phyloP scores from a whole-genome alignment of 2,888 invertebrate genomes.

The Caenorhabditis zanzibari region DNA sequence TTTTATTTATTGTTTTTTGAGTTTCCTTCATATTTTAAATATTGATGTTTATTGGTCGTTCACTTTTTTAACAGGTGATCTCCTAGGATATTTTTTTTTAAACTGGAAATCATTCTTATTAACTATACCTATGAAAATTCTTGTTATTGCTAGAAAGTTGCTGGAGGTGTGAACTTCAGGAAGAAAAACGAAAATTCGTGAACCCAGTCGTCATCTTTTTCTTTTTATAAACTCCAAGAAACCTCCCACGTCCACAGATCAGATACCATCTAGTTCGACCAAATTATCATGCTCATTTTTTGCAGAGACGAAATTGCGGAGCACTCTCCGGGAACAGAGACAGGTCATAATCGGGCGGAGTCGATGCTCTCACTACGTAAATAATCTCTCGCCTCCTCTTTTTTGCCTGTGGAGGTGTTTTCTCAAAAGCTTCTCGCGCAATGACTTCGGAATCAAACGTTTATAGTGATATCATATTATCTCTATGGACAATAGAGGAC shows the following conservation, averaged over 20 bases:
- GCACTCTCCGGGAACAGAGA: slow-evolving; percentile 23
- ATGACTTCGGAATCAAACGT: slow-evolving; percentile 58
- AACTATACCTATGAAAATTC: too few species aligned
- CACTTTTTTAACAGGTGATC: neutral
- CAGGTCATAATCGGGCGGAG: slow-evolving; percentile 59
- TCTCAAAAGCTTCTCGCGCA: slow-evolving; percentile 63
- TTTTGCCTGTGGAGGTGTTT: slow-evolving; percentile 50
- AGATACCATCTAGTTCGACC: slow-evolving; percentile 15
- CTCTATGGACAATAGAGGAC: slow-evolving; percentile 32
- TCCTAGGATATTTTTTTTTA: neutral
- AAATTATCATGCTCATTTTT: slow-evolving; percentile 23
- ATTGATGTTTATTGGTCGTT: neutral
- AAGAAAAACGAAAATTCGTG: neutral
- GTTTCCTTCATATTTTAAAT: neutral
- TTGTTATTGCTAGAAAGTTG: too few species aligned
- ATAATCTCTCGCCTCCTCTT: slow-evolving; percentile 58
- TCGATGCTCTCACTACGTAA: slow-evolving; percentile 63
- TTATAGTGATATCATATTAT: slow-evolving; percentile 55
- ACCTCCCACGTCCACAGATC: slow-evolving; percentile 41
- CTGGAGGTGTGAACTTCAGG: neutral
- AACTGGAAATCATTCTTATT: neutral
- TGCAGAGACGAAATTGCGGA: neutral
- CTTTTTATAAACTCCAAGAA: slow-evolving; percentile 4
- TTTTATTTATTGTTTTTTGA: slow-evolving; percentile 10
- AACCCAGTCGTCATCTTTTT: neutral